Base-by-base conservation (phyloP, 2,797 vertebrate species). In the Myiotriccus ornatus region DNA sequence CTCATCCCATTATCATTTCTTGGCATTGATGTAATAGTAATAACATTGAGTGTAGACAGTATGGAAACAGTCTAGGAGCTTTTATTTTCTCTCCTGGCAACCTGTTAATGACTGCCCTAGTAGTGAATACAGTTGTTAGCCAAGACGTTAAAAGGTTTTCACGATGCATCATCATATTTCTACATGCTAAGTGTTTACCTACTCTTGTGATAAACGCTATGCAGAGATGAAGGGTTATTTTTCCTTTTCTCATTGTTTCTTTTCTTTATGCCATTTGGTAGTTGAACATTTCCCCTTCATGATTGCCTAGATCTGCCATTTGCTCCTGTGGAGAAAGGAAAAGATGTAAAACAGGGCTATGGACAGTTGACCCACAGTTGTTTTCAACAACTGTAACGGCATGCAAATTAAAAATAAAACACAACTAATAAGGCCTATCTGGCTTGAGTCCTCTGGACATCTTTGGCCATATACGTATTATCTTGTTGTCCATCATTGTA, bases 81-180 rank as follows among this genome's bases (percentile, higher is more conserved):
- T 89, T 27, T 69, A 59, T 93, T 92, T 96, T 93, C 22, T 52
- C 32, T 94, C 63, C 78, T 90, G 94, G 93, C 82, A 96, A 95
- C 92, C 74, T 90, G 74, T 96, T 96, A 97, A 94, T 95, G 84
- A 84, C 84, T 81, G 46, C n/a, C 12, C 73, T 86, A 53, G 56
- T 84, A 75, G 67, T 65, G 18, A 75, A 37, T 55, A 24, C n/a
- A 68, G 34, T 62, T 94, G 55, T 80, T 84, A 68, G 87, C 90
- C 78, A 94, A 90, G 9, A 69, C 85, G 83, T 69, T 80, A 97
- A 89, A 93, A 89, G 63, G 39, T 86, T 94, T 85, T 68, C 56
- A 20, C 52, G 44, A 83, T 47, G 32, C 60, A 57, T 79, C 79
- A 53, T 70, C n/a, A 3, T 70, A 74, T 86, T 95, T 93, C 67